Evolutionary conservation across 1,140 invertebrate genomes (phyloP), one percentile per base, ranked within the genome.

Genomic region (Conopomorpha cramerella): DNA sequence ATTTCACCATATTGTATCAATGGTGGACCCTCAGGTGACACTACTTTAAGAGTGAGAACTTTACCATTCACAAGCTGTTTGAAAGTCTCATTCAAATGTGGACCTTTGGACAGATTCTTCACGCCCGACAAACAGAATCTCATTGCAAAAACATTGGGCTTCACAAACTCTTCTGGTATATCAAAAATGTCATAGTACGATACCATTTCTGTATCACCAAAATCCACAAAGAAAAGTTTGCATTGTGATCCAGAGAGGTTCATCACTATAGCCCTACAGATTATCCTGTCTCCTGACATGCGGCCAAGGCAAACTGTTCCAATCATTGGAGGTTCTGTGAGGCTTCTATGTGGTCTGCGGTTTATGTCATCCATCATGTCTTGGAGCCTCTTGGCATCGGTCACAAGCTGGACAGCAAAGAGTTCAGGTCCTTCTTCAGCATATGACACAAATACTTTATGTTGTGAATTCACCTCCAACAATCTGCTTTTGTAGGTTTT

Each of bases 141-240:
- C 48, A 88, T 82, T 8, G 88, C 86, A 77, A 89, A 85, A 3
- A 87, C 84, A 73, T 82, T 83, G 0, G 84, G 84, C 26, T 84
- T 79, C 10, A 89, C 79, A 63, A 83, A 85, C 46, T 86, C 82
- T 16, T 82, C 70, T 1, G 89, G 88, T 43, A 92, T 83, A 60
- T 87, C 82, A 62, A 81, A 91, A 18, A 92, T 82, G 43, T 87
- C 81, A 38, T 83, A 80, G 19, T 84, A 82, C 2, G 82, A 78
- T 15, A 91, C 76, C 40, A 83, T 55, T 67, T 89, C 88, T 2
- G 83, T 85, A 46, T 89, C 86, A 4, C 89, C 89, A 59, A 86
- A 91, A 64, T 92, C 89, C 12, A 90, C 86, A 53, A 88, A 91
- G 49, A 86, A 88, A 8, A 91, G 77, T 67, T 86, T 83, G 48